These are phyloP conservation scores for Mechanitis messenoides DNA, from an alignment of 2,888 invertebrate species.

Conservation along the genomic window DNA sequence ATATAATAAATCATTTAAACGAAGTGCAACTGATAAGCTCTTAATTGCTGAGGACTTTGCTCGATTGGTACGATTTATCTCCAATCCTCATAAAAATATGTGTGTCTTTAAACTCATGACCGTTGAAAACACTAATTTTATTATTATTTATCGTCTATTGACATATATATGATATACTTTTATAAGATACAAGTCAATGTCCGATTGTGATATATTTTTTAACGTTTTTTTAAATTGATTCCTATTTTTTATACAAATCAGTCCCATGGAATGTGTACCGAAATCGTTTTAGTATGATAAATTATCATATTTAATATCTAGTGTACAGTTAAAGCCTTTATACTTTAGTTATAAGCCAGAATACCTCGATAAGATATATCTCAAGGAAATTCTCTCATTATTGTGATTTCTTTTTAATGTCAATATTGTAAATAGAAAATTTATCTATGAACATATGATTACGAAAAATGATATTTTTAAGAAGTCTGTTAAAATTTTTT, in stretches of 20 bases:
- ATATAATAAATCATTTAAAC: conserved; percentile 12
- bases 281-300: conserved; percentile 28
- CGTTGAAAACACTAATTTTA: not conserved
- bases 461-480: too few relatives aligned
- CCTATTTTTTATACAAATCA: not conserved
- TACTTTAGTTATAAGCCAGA: conserved; percentile 12
- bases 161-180: not conserved
- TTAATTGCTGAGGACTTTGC: conserved; percentile 14
- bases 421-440: not conserved
- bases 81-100: not conserved
- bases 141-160: conserved; percentile 1
- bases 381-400: not conserved
- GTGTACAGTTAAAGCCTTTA: conserved; percentile 2
- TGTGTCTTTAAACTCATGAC: conserved; percentile 2
- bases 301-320: conserved; percentile 23
- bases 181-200: not conserved
- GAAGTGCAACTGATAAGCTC: not conserved
- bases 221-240: not conserved
- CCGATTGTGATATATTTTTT: not conserved
- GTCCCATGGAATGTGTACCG: conserved; percentile 11
- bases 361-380: conserved; percentile 19
- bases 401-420: not conserved
- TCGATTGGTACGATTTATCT: conserved; percentile 1
- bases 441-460: too few relatives aligned
- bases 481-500: too few relatives aligned